phyloP scores from a whole-genome alignment of 2,888 invertebrate species.

The Linnaemya tessellans region DNA sequence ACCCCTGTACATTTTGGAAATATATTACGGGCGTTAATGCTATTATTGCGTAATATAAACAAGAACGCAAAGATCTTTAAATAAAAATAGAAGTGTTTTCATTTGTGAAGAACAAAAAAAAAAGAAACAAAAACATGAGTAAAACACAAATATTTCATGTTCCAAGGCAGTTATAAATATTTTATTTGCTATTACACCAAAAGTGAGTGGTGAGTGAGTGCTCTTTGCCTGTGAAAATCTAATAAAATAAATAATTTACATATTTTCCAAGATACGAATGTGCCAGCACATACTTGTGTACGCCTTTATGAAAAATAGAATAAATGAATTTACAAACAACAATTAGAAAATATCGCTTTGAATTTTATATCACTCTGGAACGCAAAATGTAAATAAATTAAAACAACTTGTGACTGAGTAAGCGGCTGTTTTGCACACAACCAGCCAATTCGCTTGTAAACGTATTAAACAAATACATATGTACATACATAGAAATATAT shows the following conservation, averaged over 20 bases:
- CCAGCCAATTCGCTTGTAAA: constrained; percentile 43
- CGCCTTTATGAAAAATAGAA: background rate
- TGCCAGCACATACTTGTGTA: background rate
- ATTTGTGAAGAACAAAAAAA: constrained; percentile 1
- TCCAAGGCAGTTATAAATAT: background rate
- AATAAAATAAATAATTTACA: constrained; percentile 4
- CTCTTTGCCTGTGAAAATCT: background rate
- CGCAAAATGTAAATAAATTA: constrained; percentile 4
- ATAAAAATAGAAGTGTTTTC: constrained; percentile 22
- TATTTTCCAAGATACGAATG: background rate
- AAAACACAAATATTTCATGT: background rate
- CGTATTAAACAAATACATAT: constrained; percentile 12
- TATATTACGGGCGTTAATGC: background rate
- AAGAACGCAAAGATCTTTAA: background rate
- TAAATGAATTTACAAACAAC: constrained; percentile 29
- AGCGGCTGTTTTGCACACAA: constrained; percentile 12
- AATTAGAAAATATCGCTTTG: constrained; percentile 20
- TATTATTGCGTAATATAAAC: constrained; percentile 15
- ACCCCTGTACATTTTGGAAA: background rate
- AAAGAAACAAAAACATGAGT: background rate
- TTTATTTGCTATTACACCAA: background rate
- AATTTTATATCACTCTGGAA: constrained; percentile 23
- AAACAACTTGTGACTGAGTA: constrained; percentile 40
- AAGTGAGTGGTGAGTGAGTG: background rate
- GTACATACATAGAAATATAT: background rate